These are phyloP conservation scores for Threskiornis aethiopicus DNA, from an alignment of 2,797 vertebrate genomes.

Conservation along the genomic window DNA sequence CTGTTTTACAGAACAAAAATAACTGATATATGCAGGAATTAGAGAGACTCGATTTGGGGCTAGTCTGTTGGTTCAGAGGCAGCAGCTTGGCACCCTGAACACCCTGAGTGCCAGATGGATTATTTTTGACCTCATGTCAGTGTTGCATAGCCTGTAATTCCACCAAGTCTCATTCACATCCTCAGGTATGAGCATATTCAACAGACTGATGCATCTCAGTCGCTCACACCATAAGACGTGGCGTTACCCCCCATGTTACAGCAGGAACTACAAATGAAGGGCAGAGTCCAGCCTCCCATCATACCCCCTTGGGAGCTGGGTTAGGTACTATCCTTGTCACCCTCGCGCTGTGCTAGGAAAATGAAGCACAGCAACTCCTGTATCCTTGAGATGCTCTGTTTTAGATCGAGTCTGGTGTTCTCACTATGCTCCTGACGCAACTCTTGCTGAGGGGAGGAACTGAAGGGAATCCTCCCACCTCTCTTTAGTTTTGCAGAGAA, in stretches of 20 bases:
- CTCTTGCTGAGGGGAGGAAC: neutral
- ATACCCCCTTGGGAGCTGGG: neutral
- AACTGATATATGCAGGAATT: neutral
- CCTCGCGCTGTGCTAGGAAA: neutral
- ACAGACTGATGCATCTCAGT: neutral
- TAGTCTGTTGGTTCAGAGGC: neutral
- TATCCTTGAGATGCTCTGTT: neutral
- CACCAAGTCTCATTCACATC: neutral
- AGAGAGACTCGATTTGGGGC: neutral
- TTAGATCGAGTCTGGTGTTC: neutral
- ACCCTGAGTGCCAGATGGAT: neutral
- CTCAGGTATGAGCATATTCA: neutral
- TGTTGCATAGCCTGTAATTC: neutral
- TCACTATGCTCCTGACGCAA: neutral
- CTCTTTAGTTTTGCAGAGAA: neutral
- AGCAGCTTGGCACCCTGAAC: neutral
- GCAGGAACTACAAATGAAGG: neutral
- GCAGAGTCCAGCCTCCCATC: neutral
- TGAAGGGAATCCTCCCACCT: neutral
- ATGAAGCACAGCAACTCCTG: neutral
- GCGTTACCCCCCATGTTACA: rapidly evolving
- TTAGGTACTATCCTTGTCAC: neutral
- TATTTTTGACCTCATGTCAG: neutral
- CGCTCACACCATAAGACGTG: rapidly evolving
- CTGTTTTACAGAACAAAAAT: neutral